Percentiles rank a stretch among this genome's conserved stretches.
These are phyloP conservation scores for Phortica variegata DNA, from an alignment of 1,140 invertebrate species.

Conservation along the genomic window DNA sequence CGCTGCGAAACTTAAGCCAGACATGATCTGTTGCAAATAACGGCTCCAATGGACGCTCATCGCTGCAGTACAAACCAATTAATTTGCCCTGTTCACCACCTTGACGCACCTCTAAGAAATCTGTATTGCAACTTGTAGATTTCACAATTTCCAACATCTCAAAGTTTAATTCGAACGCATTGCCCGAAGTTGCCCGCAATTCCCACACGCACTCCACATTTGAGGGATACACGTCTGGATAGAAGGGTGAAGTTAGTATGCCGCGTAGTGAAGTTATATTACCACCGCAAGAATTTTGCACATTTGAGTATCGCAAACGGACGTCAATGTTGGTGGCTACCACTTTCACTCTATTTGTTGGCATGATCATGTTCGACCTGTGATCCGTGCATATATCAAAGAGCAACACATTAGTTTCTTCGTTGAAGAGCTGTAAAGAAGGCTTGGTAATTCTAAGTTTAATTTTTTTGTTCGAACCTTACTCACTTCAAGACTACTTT, in stretches of 20 bases:
- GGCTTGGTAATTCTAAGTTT: no score
- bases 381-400: constrained; percentile 27
- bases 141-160: constrained; percentile 65
- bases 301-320: constrained; percentile 22
- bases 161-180: constrained; percentile 68
- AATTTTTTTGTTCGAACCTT: no score
- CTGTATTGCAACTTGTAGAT: constrained; percentile 76
- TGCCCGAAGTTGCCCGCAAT: constrained; percentile 66
- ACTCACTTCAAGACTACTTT: no score
- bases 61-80: constrained; percentile 69
- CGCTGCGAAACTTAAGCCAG: constrained; percentile 82
- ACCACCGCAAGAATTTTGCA: constrained; percentile 69
- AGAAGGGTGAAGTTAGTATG: constrained; percentile 72
- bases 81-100: constrained; percentile 64
- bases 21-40: constrained; percentile 61
- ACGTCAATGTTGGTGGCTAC: constrained; percentile 21
- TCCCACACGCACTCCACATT: constrained; percentile 78
- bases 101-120: constrained; percentile 82
- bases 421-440: constrained; percentile 19
- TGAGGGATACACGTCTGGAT: constrained; percentile 74
- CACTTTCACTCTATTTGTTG: constrained; percentile 23
- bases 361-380: constrained; percentile 20
- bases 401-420: constrained; percentile 19
- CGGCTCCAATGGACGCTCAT: constrained; percentile 60
- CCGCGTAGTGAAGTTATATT: constrained; percentile 65